These are phyloP conservation scores for Aleiodes testaceus DNA, from an alignment of 2,888 invertebrate genomes.

Conservation along the genomic window DNA sequence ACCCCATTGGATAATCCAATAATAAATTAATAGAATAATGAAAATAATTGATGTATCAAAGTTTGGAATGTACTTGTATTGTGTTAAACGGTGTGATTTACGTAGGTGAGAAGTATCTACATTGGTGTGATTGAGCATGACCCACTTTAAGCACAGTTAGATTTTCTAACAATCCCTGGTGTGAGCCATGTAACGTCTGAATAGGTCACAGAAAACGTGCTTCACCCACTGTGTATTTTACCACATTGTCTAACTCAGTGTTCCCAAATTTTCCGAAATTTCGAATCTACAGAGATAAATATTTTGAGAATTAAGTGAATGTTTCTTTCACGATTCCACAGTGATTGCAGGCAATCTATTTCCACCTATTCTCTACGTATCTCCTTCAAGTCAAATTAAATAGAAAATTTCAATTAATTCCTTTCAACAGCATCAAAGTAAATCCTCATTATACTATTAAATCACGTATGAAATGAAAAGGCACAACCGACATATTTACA, in stretches of 20 bases:
- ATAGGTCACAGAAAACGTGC: not conserved
- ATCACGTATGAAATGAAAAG: constrained; percentile 6
- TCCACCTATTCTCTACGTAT: not conserved
- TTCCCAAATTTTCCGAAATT: constrained; percentile 11
- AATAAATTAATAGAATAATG: constrained; percentile 11
- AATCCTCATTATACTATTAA: not conserved
- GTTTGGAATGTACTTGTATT: not conserved
- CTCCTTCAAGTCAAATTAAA: not conserved
- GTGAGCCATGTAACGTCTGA: constrained; percentile 10
- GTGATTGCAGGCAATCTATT: too few relatives aligned
- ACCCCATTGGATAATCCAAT: not conserved
- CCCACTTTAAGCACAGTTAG: constrained; percentile 5
- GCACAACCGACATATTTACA: constrained; percentile 22
- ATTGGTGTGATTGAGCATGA: constrained; percentile 14
- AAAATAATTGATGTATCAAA: constrained; percentile 27
- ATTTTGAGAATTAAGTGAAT: not conserved
- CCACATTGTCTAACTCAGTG: not conserved
- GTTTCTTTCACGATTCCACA: too few relatives aligned
- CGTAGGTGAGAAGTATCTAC: not conserved
- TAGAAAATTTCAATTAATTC: not conserved
- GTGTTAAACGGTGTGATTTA: constrained; percentile 1
- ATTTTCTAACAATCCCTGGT: constrained; percentile 17
- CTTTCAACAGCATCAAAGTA: not conserved
- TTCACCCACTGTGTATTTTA: constrained; percentile 4
- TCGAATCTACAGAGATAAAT: not conserved